phyloP scores from a whole-genome alignment of 1,140 invertebrate genomes.

The Trichonephila inaurata region DNA sequence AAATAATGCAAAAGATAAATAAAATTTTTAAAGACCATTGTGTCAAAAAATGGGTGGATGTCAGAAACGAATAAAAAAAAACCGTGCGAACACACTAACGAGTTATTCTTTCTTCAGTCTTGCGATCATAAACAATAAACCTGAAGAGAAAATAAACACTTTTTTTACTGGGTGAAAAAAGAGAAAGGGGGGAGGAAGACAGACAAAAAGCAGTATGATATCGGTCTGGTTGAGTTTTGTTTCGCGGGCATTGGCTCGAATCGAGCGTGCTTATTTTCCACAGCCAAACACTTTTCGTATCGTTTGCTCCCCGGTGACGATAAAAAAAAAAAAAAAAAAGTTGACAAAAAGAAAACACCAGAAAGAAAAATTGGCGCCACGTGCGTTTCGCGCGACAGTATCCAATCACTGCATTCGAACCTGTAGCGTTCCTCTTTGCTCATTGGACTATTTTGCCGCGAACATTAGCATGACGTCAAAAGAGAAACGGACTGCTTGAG shows the following conservation, averaged over 20 bases:
- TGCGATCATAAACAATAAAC: not conserved
- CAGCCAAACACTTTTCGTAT: not conserved
- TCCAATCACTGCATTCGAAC: slow-evolving; percentile 13
- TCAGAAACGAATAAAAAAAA: not conserved
- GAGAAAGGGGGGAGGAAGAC: not conserved
- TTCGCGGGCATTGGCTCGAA: slow-evolving; percentile 41
- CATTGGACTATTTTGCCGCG: slow-evolving; percentile 65
- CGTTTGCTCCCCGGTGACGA: slow-evolving; percentile 16
- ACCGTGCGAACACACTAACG: not conserved
- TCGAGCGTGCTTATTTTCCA: not conserved
- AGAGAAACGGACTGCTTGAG: not conserved
- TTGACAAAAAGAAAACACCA: not conserved
- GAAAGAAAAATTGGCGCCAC: slow-evolving; percentile 45
- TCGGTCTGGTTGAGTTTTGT: slow-evolving; percentile 6
- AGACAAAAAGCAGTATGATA: not conserved
- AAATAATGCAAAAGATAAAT: not conserved
- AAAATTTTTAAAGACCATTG: not conserved
- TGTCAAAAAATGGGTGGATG: not conserved
- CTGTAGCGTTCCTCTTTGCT: slow-evolving; percentile 2
- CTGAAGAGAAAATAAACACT: slow-evolving; percentile 15
- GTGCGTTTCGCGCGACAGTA: slow-evolving; percentile 52
- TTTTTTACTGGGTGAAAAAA: not conserved
- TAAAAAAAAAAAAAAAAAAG: slow-evolving; percentile 5
- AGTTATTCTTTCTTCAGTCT: not conserved
- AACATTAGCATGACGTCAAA: slow-evolving; percentile 51